Conservation (phyloP, 1,140 invertebrate genomes). For the Ooceraea biroi region DNA sequence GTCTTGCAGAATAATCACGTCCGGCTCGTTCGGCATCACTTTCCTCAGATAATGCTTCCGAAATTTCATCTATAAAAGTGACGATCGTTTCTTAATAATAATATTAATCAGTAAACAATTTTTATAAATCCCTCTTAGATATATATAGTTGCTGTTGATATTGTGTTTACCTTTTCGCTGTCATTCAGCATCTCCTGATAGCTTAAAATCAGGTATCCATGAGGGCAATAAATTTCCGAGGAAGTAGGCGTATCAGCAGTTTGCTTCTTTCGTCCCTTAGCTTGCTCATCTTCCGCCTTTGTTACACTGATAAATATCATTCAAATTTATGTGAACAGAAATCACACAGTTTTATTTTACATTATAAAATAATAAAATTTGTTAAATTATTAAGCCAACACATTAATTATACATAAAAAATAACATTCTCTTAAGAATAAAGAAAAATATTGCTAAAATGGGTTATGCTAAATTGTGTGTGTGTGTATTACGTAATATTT, state of each 20-base stretch:
- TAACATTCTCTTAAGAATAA: no score
- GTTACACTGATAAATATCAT: constrained; percentile 50
- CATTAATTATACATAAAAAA: no score
- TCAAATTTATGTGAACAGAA: constrained; percentile 29
- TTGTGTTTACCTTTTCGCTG: constrained; percentile 76
- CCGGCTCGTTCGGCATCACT: constrained; percentile 85
- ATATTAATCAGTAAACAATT: constrained; percentile 19
- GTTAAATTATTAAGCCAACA: no score
- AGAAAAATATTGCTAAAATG: no score
- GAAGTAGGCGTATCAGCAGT: constrained; percentile 5
- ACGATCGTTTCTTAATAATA: constrained; percentile 1
- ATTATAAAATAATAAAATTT: neutral
- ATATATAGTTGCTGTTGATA: neutral
- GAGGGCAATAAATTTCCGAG: constrained; percentile 76
- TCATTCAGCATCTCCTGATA: constrained; percentile 78
- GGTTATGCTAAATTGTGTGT: no score
- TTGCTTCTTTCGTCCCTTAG: constrained; percentile 57
- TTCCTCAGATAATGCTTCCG: constrained; percentile 87
- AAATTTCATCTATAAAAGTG: constrained; percentile 86
- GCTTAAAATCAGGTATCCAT: constrained; percentile 76
- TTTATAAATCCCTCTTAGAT: neutral
- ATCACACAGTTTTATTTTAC: neutral
- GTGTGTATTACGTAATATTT: no score
- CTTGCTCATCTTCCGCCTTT: constrained; percentile 72
- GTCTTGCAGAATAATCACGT: constrained; percentile 88